phyloP scores from a whole-genome alignment of 2,113 vertebrate genomes.

The Brachionichthys hirsutus region DNA sequence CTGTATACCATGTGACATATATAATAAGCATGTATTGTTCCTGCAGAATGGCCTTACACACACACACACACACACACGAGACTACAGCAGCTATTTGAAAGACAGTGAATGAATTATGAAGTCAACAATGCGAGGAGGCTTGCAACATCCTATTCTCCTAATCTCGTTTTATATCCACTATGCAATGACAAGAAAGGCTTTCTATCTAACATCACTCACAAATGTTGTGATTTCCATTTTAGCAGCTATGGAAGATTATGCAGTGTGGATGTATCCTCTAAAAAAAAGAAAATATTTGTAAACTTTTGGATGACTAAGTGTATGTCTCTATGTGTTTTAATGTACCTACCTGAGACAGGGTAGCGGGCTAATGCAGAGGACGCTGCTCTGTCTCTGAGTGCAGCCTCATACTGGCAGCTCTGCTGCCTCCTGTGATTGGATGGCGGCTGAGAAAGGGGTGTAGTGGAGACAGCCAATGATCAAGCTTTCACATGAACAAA shows the following conservation, averaged over 20 bases:
- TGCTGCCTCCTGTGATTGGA: conserved; percentile 61
- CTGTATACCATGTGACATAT: too few species aligned
- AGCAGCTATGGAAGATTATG: conserved; percentile 4
- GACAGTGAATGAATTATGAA: conserved; percentile 18
- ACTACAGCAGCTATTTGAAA: conserved; percentile 19
- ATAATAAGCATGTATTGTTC: too few species aligned
- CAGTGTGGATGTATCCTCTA: background rate
- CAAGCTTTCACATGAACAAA: conserved; percentile 43
- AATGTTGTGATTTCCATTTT: conserved; percentile 9
- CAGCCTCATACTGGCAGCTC: conserved; percentile 62
- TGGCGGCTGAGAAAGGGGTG: conserved; percentile 16
- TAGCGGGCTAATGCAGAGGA: conserved; percentile 35
- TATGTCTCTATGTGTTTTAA: conserved; percentile 5
- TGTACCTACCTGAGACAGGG: conserved; percentile 71
- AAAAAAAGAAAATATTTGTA: conserved; percentile 14
- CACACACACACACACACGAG: too few species aligned
- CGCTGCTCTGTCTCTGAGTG: conserved; percentile 69
- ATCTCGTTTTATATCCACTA: too few species aligned
- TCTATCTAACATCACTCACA: too few species aligned
- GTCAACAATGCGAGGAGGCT: conserved; percentile 13
- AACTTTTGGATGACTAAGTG: conserved; percentile 20
- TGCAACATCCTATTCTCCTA: conserved; percentile 27
- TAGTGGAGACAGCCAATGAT: conserved; percentile 70
- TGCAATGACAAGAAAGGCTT: too few species aligned
- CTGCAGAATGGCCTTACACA: too few species aligned